Conservation (phyloP, 1,140 invertebrate species). For the Choristoneura fumiferana region DNA sequence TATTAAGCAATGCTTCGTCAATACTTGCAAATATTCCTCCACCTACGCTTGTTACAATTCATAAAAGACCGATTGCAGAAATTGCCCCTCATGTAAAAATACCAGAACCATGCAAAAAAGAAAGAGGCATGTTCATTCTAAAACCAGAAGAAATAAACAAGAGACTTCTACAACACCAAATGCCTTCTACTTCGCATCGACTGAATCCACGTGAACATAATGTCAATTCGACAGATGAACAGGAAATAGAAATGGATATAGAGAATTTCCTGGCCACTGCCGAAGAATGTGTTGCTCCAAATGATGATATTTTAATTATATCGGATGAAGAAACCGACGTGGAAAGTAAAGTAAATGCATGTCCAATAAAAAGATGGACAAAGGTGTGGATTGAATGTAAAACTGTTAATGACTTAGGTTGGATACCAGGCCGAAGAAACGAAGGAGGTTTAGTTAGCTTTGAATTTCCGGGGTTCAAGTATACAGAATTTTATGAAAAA, state of each 20-base stretch:
- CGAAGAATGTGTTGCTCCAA: conserved; percentile 24
- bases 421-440: conserved; percentile 44
- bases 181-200: background rate
- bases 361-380: conserved; percentile 21
- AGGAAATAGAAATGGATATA: conserved; percentile 36
- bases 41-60: conserved; percentile 6
- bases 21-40: background rate
- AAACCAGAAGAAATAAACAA: conserved; percentile 73
- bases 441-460: conserved; percentile 47
- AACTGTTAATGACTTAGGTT: conserved; percentile 50
- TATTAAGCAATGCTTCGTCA: background rate
- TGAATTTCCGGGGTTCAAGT: conserved; percentile 61
- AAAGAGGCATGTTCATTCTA: conserved; percentile 55
- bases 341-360: background rate
- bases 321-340: conserved; percentile 55
- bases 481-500: conserved; percentile 50
- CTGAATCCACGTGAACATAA: background rate
- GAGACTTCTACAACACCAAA: conserved; percentile 32
- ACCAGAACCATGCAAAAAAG: conserved; percentile 22
- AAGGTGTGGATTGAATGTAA: conserved; percentile 49
- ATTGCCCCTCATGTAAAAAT: conserved; percentile 46
- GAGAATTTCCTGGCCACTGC: conserved; percentile 47
- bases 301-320: conserved; percentile 43
- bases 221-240: background rate
- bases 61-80: conserved; percentile 40